Base-by-base conservation (phyloP, 2,797 vertebrate species). In the Cichlasoma orientale region DNA sequence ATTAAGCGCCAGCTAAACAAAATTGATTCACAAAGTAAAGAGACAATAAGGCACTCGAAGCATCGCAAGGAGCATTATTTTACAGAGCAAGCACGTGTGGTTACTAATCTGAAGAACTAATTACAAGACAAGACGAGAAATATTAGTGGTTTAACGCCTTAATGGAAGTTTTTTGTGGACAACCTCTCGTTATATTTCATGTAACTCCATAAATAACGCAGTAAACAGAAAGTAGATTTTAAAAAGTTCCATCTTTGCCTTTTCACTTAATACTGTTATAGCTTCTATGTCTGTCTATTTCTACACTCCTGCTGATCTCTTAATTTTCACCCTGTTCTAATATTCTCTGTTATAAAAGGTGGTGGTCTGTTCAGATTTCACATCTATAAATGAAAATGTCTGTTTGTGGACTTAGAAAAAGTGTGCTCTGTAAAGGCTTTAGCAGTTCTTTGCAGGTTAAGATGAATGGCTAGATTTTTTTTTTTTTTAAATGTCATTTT, bases 401-500 rank as follows among this genome's bases (percentile, higher is more conserved):
- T 58, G 2, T 21, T 23, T 44, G 18, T 27, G 5, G 13, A n/a
- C 47, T 52, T 52, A 7, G 47, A 19, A 19, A 19, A 52, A 19
- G 18, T 19, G 18, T 52, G 4, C 63, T 68, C 19, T 68, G 41
- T 27, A 71, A 78, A 53, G 3, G 19, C 47, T 72, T 74, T 2
- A 12, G 19, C 18, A 19, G 1, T 55, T 55, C 3, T 66, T 14
- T 18, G 10, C 19, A 52, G 25, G 18, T 2, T 54, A 9, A 25
- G 56, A 72, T 55, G 9, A 76, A 61, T 72, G 53, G 23, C 25
- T 23, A 10, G n/a, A n/a, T 27, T 27, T 27, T 27, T 27, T 27
- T 27, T 27, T 27, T 27, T 27, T 27, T 27, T 27, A 27, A 23
- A 47, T 50, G 23, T 66, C 16, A 47, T 66, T 82, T 91, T 88